Percentiles rank a stretch among this genome's conserved stretches.
phyloP scores from a whole-genome alignment of 2,797 vertebrate genomes.

The Amniataba percoides region DNA sequence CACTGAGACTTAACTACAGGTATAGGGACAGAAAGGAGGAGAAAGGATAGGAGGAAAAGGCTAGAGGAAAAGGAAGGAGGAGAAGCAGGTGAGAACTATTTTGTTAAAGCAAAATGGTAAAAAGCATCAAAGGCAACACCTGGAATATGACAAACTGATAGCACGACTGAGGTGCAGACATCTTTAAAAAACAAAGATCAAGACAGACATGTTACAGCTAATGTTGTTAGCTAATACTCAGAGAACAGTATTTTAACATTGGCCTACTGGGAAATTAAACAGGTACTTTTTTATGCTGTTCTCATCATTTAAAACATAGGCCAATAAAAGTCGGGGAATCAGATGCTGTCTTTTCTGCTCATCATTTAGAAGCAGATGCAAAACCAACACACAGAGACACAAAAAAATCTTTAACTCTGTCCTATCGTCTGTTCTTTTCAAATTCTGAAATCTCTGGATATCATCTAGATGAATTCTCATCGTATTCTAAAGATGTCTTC shows the following conservation, averaged over 20 bases:
- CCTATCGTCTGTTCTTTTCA: background rate
- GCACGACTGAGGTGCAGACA: conserved; percentile 61
- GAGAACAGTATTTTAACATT: conserved; percentile 15
- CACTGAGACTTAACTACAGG: conserved; percentile 51
- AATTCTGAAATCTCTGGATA: background rate
- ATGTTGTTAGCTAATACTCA: background rate
- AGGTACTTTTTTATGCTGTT: background rate
- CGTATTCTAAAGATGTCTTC: conserved; percentile 66
- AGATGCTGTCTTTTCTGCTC: conserved; percentile 17
- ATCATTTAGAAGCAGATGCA: background rate
- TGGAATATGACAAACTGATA: conserved; percentile 63
- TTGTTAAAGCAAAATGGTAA: conserved; percentile 64
- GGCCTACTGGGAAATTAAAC: conserved; percentile 23
- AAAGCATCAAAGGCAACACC: conserved; percentile 57
- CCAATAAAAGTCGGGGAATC: conserved; percentile 17
- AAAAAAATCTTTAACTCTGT: background rate
- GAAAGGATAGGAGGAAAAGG: conserved; percentile 10
- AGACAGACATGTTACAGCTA: background rate
- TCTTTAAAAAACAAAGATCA: conserved; percentile 61
- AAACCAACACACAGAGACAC: background rate
- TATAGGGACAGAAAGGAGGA: conserved; percentile 27
- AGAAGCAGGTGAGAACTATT: conserved; percentile 52
- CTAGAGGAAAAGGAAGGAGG: conserved; percentile 35
- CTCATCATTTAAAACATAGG: conserved; percentile 26
- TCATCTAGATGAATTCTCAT: conserved; percentile 7